Percentiles rank a stretch among this genome's conserved stretches.
phyloP scores from a whole-genome alignment of 1,140 invertebrate genomes.

The Atopsyche davidsoni region DNA sequence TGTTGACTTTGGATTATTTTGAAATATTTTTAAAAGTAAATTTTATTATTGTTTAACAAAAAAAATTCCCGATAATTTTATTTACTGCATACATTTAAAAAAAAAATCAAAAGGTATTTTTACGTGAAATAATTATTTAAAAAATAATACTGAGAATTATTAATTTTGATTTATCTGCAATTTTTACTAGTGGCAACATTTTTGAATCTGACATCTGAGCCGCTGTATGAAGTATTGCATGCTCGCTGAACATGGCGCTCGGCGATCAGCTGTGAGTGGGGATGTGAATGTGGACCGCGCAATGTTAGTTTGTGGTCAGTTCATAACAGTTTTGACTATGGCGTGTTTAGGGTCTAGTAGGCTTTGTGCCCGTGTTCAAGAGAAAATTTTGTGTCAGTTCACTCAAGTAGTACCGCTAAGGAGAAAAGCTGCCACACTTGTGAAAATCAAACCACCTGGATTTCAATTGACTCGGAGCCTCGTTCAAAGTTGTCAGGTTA shows the following conservation, averaged over 20 bases:
- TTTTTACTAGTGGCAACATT: constrained; percentile 32
- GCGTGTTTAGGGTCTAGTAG: constrained; percentile 70
- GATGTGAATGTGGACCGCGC: constrained; percentile 42
- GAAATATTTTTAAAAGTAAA: too few species aligned
- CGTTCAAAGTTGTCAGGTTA: constrained; percentile 50
- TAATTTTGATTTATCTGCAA: not conserved
- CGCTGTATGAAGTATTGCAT: constrained; percentile 11
- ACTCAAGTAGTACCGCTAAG: constrained; percentile 54
- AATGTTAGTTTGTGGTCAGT: constrained; percentile 38
- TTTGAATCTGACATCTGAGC: constrained; percentile 5
- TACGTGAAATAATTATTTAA: not conserved
- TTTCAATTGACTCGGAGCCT: constrained; percentile 49
- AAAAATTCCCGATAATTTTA: too few species aligned
- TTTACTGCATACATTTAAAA: too few species aligned
- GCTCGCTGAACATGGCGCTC: constrained; percentile 34
- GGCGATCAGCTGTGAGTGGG: constrained; percentile 50
- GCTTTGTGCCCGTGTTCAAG: constrained; percentile 67
- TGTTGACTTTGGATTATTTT: too few species aligned
- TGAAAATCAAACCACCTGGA: constrained; percentile 54
- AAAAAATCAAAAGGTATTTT: too few species aligned
- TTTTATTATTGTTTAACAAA: too few species aligned
- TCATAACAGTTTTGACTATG: constrained; percentile 66
- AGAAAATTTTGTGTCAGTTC: constrained; percentile 68
- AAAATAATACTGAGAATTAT: constrained; percentile 2
- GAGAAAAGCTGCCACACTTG: constrained; percentile 55